Conservation (phyloP, 2,888 invertebrate genomes). For the Hyalella azteca region DNA sequence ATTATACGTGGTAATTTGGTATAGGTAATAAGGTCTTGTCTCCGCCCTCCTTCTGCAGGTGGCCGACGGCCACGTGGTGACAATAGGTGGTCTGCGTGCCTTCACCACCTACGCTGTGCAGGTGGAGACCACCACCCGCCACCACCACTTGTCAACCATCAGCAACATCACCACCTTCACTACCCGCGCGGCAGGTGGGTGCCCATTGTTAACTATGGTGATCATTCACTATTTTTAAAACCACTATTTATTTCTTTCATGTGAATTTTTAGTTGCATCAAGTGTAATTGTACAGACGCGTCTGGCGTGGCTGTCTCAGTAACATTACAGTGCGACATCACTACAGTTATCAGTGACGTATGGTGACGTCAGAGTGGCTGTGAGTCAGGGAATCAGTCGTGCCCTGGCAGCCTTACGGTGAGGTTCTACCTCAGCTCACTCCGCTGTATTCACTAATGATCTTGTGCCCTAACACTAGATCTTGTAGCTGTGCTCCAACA, state of each 20-base stretch:
- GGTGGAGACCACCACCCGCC: background rate
- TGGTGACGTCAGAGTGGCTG: no score
- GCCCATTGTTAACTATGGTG: background rate
- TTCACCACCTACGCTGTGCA: background rate
- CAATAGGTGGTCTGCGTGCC: background rate
- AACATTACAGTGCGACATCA: background rate
- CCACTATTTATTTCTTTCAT: background rate
- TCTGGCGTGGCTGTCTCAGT: background rate
- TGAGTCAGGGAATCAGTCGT: no score
- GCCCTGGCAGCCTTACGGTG: no score
- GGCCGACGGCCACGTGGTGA: background rate
- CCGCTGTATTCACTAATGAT: no score
- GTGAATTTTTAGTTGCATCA: background rate
- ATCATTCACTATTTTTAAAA: background rate
- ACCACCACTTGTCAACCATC: background rate
- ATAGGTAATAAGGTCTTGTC: no score
- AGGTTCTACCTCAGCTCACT: no score
- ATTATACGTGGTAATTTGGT: no score
- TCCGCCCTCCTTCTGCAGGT: no score
- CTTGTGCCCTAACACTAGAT: no score
- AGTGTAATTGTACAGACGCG: background rate
- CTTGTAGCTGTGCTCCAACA: no score
- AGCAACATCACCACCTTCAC: background rate
- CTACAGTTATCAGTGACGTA: background rate
- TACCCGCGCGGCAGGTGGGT: background rate